phyloP scores from a whole-genome alignment of 2,113 vertebrate species.

The Cercocebus atys region DNA sequence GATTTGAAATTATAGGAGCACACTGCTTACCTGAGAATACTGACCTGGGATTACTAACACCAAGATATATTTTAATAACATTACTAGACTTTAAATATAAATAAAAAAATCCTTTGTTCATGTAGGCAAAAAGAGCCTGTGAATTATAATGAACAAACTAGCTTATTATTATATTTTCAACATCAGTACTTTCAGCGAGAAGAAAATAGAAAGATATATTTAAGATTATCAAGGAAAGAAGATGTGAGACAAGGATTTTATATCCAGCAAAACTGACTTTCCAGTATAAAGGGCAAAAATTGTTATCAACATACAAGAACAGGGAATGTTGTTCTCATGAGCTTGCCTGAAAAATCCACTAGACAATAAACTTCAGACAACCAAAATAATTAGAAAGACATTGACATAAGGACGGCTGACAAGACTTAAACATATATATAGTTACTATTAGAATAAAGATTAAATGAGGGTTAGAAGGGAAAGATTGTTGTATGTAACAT shows the following conservation, averaged over 20 bases:
- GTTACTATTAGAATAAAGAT: neutral
- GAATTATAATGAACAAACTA: neutral
- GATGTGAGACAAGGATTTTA: neutral
- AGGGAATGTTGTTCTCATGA: neutral
- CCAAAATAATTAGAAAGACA: neutral
- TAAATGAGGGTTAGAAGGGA: neutral
- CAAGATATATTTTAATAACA: neutral
- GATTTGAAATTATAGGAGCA: neutral
- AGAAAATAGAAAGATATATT: conserved; percentile 1
- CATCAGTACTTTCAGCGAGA: neutral
- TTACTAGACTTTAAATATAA: neutral
- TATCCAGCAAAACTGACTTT: neutral
- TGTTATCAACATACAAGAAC: neutral
- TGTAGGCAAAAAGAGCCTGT: conserved; percentile 13
- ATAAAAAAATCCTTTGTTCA: neutral
- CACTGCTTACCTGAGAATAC: neutral
- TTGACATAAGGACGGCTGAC: neutral
- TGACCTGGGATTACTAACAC: neutral
- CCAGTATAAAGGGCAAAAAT: neutral
- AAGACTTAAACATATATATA: neutral
- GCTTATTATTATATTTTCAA: neutral
- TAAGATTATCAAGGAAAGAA: neutral
- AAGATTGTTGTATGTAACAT: neutral
- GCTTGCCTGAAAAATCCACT: neutral
- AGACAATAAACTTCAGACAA: neutral